Evolutionary conservation across 2,113 vertebrate species (phyloP).

Genomic region (Menidia beryllina): DNA sequence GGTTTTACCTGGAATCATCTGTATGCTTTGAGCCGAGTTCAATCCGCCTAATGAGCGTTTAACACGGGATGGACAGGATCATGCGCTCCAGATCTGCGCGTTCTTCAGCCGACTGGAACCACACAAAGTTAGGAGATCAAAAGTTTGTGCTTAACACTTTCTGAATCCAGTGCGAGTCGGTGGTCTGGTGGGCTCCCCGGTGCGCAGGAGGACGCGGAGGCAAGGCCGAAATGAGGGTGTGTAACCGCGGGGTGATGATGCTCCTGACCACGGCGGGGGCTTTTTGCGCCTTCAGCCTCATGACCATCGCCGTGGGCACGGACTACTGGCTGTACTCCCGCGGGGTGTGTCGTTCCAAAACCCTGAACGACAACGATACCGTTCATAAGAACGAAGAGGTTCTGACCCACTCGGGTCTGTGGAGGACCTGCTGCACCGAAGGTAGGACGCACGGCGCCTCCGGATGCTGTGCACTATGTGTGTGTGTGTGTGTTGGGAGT

Average conservation of each 20-base stretch:
- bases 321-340: constrained; percentile 98
- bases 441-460: constrained; percentile 71
- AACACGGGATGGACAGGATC: constrained; percentile 1
- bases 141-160: constrained; percentile 24
- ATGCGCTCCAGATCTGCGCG: neutral
- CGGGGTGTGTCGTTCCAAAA: constrained; percentile 92
- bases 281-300: constrained; percentile 96
- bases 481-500: too few relatives aligned
- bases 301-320: constrained; percentile 98
- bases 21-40: neutral
- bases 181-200: neutral
- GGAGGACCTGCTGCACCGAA: constrained; percentile 98
- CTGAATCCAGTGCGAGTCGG: constrained; percentile 4
- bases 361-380: constrained; percentile 91
- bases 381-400: constrained; percentile 96
- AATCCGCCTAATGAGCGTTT: neutral
- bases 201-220: neutral
- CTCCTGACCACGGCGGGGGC: constrained; percentile 95
- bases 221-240: constrained; percentile 89
- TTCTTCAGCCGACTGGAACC: constrained; percentile 22
- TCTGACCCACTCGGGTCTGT: constrained; percentile 96
- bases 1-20: constrained; percentile 19
- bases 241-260: constrained; percentile 93
- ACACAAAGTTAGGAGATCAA: constrained; percentile 15
- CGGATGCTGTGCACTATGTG: too few relatives aligned